Evolutionary conservation across 2,113 vertebrate genomes (phyloP).

Genomic region (Callocephalon fimbriatum): DNA sequence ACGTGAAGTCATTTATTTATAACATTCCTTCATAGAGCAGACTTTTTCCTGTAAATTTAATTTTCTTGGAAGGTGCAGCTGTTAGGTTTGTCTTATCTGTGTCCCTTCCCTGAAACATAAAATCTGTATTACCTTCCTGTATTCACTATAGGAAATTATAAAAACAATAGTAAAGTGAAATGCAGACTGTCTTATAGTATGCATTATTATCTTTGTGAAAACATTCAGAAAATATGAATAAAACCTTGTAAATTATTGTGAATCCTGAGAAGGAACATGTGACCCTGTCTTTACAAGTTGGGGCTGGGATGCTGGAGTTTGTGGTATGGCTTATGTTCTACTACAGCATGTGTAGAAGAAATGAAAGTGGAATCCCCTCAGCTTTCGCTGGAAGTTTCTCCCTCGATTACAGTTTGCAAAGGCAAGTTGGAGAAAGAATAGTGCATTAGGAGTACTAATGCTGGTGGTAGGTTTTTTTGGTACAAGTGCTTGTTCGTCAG

Average conservation of each 20-base stretch:
- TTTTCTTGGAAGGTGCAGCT: neutral
- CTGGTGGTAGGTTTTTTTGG: neutral
- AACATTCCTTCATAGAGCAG: neutral
- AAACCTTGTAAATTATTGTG: neutral
- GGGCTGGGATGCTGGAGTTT: neutral
- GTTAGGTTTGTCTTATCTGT: neutral
- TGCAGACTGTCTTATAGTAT: neutral
- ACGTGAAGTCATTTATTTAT: neutral
- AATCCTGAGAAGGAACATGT: neutral
- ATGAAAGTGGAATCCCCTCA: neutral
- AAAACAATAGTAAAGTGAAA: neutral
- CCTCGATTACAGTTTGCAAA: fast-evolving
- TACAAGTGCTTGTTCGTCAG: neutral
- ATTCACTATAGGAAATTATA: neutral
- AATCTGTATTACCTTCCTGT: neutral
- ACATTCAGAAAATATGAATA: neutral
- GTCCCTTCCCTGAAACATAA: neutral
- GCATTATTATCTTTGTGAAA: neutral
- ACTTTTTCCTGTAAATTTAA: neutral
- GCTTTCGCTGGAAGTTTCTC: neutral
- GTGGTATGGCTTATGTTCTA: neutral
- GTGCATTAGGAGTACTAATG: neutral
- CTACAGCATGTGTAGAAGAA: neutral
- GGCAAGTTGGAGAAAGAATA: neutral
- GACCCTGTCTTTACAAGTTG: neutral